Evolutionary conservation across 2,113 vertebrate species (phyloP), one percentile per base, ranked within the genome.

Genomic region (Nycticorax nycticorax): DNA sequence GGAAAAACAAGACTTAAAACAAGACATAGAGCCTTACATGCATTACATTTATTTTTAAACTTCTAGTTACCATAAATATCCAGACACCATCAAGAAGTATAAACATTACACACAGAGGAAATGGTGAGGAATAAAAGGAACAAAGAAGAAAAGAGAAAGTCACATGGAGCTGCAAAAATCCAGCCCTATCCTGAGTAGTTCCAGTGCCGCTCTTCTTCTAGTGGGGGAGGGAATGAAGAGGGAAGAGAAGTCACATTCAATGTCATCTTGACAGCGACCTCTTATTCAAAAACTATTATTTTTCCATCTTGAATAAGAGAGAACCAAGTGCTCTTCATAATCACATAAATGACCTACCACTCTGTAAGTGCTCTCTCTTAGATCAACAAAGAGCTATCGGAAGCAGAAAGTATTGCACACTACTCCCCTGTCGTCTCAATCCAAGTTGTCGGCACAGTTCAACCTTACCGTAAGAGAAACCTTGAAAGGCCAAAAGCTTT

Each of bases 271-370:
- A 95, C 96, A 97, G 97, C 69, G 60, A 95, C 94, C 94, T 96
- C 96, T 97, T 96, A 95, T 94, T 98, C 93, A 97, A 95, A 98
- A 97, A 94, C 95, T 85, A 97, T 96, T 96, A 97, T 97, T 97
- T 97, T 97, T 96, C 92, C 96, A 95, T 94, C 96, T 96, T 82
- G 94, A 97, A 94, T 88, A 95, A 91, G 96, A 97, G 93, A 97
- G 96, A 97, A 97, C 64, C 81, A 96, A 97, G 97, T 96, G 96
- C 97, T 98, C 97, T 97, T 97, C 97, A 96, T 96, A 97, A 98
- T 97, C 96, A 96, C 89, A 96, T 95, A 96, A 97, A 97, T 97
- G 97, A 96, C 96, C 94, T 94, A 95, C 91, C 89, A 93, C 95
- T 96, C 94, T 92, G 93, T 95, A 98, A 98, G 96, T 96, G 95